These are phyloP conservation scores for Aselliscus stoliczkanus DNA, from an alignment of 2,797 vertebrate species.

Conservation along the genomic window DNA sequence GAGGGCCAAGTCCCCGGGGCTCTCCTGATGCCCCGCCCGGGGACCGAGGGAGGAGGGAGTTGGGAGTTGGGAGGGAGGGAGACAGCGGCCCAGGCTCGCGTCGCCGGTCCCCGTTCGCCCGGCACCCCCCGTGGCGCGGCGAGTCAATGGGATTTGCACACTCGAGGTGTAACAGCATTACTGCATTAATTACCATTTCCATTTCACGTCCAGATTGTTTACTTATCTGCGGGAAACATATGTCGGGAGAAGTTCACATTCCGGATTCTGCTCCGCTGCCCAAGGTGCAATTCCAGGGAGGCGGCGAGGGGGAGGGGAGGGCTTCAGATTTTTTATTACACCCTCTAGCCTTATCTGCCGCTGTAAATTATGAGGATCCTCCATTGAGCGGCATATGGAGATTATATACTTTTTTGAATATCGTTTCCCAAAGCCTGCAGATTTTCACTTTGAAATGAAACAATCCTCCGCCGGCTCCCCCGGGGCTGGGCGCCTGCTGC, in stretches of 20 bases:
- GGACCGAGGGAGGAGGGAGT: not conserved
- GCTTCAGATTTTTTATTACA: slow-evolving; percentile 88
- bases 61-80: slow-evolving; percentile 8
- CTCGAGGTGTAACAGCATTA: slow-evolving; percentile 93
- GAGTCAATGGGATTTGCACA: slow-evolving; percentile 92
- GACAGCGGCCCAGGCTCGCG: not conserved
- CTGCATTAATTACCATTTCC: slow-evolving; percentile 97
- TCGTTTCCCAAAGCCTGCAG: slow-evolving; percentile 88
- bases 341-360: slow-evolving; percentile 92
- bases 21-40: not conserved
- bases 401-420: slow-evolving; percentile 86
- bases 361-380: slow-evolving; percentile 97
- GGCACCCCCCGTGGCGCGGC: slow-evolving; percentile 69
- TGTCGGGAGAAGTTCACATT: slow-evolving; percentile 96
- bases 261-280: slow-evolving; percentile 96
- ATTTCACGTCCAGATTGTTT: slow-evolving; percentile 99
- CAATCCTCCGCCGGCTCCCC: slow-evolving; percentile 68
- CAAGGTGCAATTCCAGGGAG: slow-evolving; percentile 92
- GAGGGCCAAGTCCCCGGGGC: not conserved
- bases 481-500: not conserved
- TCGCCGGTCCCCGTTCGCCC: not conserved
- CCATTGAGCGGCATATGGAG: slow-evolving; percentile 93
- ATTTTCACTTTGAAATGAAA: slow-evolving; percentile 91
- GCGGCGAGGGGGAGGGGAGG: slow-evolving; percentile 80
- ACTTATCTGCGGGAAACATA: slow-evolving; percentile 99